A percentile compares a stretch with the other conserved stretches of the same genome.
Evolutionary conservation across 2,888 invertebrate genomes (phyloP).

Genomic region (Timema cristinae): DNA sequence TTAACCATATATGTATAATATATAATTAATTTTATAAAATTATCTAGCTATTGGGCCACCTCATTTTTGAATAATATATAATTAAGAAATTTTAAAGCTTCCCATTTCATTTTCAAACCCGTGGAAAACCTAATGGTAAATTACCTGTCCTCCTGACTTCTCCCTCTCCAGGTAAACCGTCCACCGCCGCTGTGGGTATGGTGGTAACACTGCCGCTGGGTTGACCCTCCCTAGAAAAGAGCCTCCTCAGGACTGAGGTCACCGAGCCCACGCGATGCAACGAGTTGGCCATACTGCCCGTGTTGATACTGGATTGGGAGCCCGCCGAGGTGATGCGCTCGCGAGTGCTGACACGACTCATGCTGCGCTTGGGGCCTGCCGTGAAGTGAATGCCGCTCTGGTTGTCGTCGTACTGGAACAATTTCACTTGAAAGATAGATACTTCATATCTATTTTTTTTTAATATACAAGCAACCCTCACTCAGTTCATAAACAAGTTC

Average conservation of each 20-base stretch:
- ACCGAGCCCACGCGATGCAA: slow-evolving; percentile 72
- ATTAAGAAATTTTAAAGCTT: no score
- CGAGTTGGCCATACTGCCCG: slow-evolving; percentile 48
- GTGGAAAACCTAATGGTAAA: no score
- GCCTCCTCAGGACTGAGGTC: slow-evolving; percentile 68
- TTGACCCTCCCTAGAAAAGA: slow-evolving; percentile 70
- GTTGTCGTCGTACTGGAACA: slow-evolving; percentile 53
- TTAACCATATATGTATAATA: no score
- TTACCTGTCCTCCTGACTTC: neutral
- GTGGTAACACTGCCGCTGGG: slow-evolving; percentile 40
- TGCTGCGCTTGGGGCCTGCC: slow-evolving; percentile 49
- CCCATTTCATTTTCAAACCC: no score
- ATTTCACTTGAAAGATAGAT: no score
- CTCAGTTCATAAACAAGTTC: no score
- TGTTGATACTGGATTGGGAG: slow-evolving; percentile 43
- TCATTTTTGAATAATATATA: no score
- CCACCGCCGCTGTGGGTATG: slow-evolving; percentile 43
- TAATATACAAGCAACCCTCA: no score
- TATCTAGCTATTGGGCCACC: no score
- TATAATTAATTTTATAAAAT: no score
- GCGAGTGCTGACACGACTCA: slow-evolving; percentile 35
- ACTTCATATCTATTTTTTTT: neutral
- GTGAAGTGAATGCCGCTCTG: slow-evolving; percentile 71
- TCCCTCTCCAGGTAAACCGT: slow-evolving; percentile 10
- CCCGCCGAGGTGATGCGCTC: slow-evolving; percentile 41